These are phyloP conservation scores for Dicyrtoma fusca DNA, from an alignment of 2,888 invertebrate genomes.

Conservation along the genomic window DNA sequence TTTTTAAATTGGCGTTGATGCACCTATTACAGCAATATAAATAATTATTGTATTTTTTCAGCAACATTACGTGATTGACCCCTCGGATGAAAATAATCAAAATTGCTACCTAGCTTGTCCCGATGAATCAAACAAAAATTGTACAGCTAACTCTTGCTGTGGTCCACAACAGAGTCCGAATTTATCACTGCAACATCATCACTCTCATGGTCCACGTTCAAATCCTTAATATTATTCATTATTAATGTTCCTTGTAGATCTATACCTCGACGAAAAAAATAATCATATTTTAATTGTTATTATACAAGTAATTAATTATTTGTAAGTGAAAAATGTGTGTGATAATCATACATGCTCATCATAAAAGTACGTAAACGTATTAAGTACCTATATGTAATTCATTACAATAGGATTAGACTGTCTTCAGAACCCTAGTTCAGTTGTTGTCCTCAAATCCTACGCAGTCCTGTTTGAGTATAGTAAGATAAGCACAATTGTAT, in stretches of 20 bases:
- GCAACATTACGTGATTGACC: conserved; percentile 33
- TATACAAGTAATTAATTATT: conserved; percentile 1
- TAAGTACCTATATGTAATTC: too few relatives aligned
- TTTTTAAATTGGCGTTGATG: too few relatives aligned
- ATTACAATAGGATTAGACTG: too few relatives aligned
- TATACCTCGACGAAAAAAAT: neutral
- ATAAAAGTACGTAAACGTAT: conserved; percentile 9
- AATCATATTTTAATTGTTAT: conserved; percentile 13
- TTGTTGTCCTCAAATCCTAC: too few relatives aligned
- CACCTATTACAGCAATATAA: too few relatives aligned
- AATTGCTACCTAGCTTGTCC: conserved; percentile 86
- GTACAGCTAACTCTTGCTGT: conserved; percentile 86
- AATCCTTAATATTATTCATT: conserved; percentile 11
- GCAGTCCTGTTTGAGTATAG: too few relatives aligned
- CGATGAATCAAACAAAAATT: conserved; percentile 73
- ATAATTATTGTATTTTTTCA: too few relatives aligned
- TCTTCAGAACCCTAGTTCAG: too few relatives aligned
- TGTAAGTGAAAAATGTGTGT: conserved; percentile 1
- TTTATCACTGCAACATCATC: conserved; percentile 14
- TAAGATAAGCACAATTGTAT: too few relatives aligned
- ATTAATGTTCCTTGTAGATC: conserved; percentile 12
- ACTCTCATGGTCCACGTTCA: conserved; percentile 28
- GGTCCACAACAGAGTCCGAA: conserved; percentile 64
- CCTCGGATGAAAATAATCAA: conserved; percentile 57
- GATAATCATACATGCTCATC: conserved; percentile 12